Evolutionary conservation across 2,797 vertebrate genomes (phyloP).

Genomic region (Bufotes viridis): DNA sequence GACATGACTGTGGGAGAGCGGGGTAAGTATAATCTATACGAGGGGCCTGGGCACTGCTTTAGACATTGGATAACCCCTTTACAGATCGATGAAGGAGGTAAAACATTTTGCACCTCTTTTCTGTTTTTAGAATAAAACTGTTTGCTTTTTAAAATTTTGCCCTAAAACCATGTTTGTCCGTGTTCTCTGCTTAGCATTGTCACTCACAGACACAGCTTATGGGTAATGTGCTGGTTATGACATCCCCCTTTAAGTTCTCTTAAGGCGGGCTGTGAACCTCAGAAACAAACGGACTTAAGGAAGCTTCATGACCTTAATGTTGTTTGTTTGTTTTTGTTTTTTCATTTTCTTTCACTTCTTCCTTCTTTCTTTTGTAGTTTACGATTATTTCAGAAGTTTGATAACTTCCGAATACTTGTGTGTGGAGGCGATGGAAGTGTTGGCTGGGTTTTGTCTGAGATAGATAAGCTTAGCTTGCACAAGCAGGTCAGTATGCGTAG

Average conservation of each 20-base stretch:
- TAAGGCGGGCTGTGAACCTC: neutral
- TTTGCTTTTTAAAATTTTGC: neutral
- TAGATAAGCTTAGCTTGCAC: constrained; percentile 95
- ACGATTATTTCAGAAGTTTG: constrained; percentile 97
- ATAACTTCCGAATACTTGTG: constrained; percentile 97
- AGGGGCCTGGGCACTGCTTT: too few relatives aligned
- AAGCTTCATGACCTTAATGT: neutral
- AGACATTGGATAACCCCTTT: too few relatives aligned
- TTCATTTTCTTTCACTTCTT: too few relatives aligned
- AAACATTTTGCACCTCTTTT: too few relatives aligned
- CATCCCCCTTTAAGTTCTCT: neutral
- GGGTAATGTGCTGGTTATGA: too few relatives aligned
- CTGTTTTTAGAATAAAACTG: too few relatives aligned
- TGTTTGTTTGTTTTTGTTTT: neutral
- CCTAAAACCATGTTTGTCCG: neutral
- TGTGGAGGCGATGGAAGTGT: constrained; percentile 97
- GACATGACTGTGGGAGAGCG: too few relatives aligned
- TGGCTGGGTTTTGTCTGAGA: constrained; percentile 98
- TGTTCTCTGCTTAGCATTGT: neutral
- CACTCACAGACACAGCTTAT: neutral
- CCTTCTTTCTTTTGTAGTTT: constrained; percentile 76
- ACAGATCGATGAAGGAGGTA: too few relatives aligned
- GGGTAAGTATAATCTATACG: too few relatives aligned
- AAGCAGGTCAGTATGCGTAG: constrained; percentile 81
- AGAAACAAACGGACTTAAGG: neutral